Evolutionary conservation across 2,113 vertebrate genomes (phyloP).

Genomic region (Fulmarus glacialis): DNA sequence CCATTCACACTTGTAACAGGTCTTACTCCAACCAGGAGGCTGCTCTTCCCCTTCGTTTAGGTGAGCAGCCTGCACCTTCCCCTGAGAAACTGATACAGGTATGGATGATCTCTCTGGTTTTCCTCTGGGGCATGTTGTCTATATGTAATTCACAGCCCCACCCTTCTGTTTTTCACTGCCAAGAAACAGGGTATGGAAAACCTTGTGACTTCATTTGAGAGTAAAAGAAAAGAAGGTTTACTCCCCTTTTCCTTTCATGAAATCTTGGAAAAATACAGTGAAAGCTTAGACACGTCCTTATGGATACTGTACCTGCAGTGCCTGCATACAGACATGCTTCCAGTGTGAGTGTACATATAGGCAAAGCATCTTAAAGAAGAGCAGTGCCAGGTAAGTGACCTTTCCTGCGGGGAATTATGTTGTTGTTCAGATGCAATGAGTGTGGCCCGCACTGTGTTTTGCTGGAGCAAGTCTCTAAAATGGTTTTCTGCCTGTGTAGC

Average conservation of each 20-base stretch:
- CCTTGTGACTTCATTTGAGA: not conserved
- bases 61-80: not conserved
- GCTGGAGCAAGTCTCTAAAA: not conserved
- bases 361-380: not conserved
- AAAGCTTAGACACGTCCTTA: not conserved
- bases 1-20: not conserved
- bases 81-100: not conserved
- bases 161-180: not conserved
- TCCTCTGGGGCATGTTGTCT: not conserved
- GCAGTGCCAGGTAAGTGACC: not conserved
- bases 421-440: not conserved
- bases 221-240: not conserved
- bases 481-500: not conserved
- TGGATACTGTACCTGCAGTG: not conserved
- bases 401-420: not conserved
- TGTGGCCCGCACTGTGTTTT: fast-evolving
- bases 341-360: not conserved
- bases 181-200: not conserved
- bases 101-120: not conserved
- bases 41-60: not conserved
- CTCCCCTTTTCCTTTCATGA: not conserved
- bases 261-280: not conserved
- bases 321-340: not conserved
- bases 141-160: not conserved
- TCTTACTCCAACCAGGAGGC: not conserved